Evolutionary conservation across 2,888 invertebrate genomes (phyloP), one percentile per base, ranked within the genome.

Genomic region (Philaethria dido): DNA sequence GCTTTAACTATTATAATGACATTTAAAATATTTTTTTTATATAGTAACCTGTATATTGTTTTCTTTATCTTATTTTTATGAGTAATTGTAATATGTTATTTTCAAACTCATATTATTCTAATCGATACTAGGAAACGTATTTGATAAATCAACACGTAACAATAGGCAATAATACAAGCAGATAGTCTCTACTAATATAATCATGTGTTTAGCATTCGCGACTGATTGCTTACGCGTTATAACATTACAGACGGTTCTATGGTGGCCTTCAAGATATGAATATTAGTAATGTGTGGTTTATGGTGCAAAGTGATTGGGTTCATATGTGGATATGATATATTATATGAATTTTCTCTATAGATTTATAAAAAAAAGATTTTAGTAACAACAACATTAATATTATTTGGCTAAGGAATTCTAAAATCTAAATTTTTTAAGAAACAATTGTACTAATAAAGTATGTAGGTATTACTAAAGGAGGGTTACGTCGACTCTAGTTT

Each of bases 161-260:
- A 29, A 16, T 45, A 14, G 29, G 14, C 13, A 33, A 18, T 36
- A 62, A 45, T 61, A 66, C 33, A 16, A 16, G n/a, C 33, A 60
- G 16, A 59, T 39, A 54, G 25, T 14, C 44, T 29, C 5, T 33
- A 22, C 33, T 33, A 3, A 45, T 44, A 54, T 61, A 61, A 61
- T 55, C 36, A 36, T 60, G 18, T 55, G 9, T 45, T 47, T 62
- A 66, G 54, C 14, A 54, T 66, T 39, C 25, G 36, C 54, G 36
- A 14, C 22, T 25, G 36, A 47, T 36, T 61, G 22, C 8, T 50
- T 59, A 59, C 39, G 47, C 57, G 39, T 20, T 13, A 18, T 4
- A 22, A 18, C 16, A 42, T 61, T 61, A 65, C 33, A 44, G 13
- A 16, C 13, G 20, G 16, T 39, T 13, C 39, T 6, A 13, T 11